Evolutionary conservation across 53 echinoderm and acorn worm species (phyloP).

Genomic region (Zoroaster sp.): DNA sequence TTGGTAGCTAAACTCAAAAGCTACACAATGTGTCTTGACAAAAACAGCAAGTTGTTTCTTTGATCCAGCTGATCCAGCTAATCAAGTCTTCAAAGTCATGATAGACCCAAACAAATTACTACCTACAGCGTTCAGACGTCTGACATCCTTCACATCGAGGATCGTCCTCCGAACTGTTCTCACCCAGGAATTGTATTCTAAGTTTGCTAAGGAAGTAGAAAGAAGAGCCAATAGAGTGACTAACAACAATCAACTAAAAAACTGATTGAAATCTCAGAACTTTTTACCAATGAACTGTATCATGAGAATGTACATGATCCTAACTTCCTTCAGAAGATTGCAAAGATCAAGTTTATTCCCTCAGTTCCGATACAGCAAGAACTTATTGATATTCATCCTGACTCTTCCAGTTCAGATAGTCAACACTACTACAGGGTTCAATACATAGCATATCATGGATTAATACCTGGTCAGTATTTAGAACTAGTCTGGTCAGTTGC

Average conservation of each 20-base stretch:
- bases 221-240: background rate
- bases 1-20: too few species aligned
- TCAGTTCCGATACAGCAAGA: background rate
- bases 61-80: slow-evolving; percentile 10
- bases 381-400: slow-evolving; percentile 39
- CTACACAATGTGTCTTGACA: too few species aligned
- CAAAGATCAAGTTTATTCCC: slow-evolving; percentile 41
- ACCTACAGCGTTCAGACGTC: background rate
- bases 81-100: slow-evolving; percentile 38
- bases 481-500: slow-evolving; percentile 56
- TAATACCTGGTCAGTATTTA: slow-evolving; percentile 1
- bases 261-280: background rate
- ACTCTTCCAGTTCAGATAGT: background rate
- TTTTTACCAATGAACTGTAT: background rate
- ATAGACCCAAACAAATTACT: slow-evolving; percentile 11
- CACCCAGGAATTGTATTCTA: background rate
- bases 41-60: slow-evolving; percentile 31
- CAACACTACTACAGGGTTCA: background rate
- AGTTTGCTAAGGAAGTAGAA: slow-evolving; percentile 1
- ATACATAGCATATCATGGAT: slow-evolving; percentile 51
- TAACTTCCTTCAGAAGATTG: background rate
- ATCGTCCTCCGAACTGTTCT: slow-evolving; percentile 1
- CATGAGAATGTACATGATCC: background rate
- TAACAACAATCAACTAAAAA: background rate
- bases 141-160: background rate